These are phyloP conservation scores for Urophycis tenuis DNA, from an alignment of 2,797 vertebrate species.

Conservation along the genomic window DNA sequence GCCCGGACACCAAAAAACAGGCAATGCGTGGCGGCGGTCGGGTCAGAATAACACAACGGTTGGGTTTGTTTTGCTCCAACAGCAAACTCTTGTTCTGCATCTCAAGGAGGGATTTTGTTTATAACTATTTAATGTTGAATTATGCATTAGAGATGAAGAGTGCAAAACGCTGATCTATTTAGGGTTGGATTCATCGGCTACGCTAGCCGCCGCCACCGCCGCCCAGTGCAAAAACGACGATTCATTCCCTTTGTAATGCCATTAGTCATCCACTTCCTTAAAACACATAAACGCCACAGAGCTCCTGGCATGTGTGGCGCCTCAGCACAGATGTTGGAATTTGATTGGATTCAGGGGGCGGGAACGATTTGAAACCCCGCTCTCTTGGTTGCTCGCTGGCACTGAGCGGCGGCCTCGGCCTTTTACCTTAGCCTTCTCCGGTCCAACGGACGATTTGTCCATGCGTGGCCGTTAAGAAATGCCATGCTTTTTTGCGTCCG, in stretches of 20 bases:
- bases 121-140: constrained; percentile 51
- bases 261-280: neutral
- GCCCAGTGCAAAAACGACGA: neutral
- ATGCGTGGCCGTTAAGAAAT: constrained; percentile 70
- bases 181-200: neutral
- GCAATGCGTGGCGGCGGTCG: neutral
- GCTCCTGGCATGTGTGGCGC: too few species aligned
- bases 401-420: constrained; percentile 52
- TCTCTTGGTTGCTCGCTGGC: too few species aligned
- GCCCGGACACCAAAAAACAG: neutral
- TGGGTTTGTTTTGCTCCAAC: constrained; percentile 27
- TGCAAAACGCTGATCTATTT: constrained; percentile 43
- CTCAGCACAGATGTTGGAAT: neutral
- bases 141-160: constrained; percentile 50
- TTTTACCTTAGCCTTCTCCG: constrained; percentile 57
- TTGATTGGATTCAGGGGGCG: neutral
- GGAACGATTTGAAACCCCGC: neutral
- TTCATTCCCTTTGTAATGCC: neutral
- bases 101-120: constrained; percentile 47
- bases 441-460: constrained; percentile 79
- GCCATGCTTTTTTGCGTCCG: constrained; percentile 61
- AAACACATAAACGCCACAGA: neutral
- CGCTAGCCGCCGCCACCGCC: neutral
- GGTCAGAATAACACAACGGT: neutral
- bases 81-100: constrained; percentile 33